Evolutionary conservation across 2,888 invertebrate genomes (phyloP).

Genomic region (Cotesia congregata): DNA sequence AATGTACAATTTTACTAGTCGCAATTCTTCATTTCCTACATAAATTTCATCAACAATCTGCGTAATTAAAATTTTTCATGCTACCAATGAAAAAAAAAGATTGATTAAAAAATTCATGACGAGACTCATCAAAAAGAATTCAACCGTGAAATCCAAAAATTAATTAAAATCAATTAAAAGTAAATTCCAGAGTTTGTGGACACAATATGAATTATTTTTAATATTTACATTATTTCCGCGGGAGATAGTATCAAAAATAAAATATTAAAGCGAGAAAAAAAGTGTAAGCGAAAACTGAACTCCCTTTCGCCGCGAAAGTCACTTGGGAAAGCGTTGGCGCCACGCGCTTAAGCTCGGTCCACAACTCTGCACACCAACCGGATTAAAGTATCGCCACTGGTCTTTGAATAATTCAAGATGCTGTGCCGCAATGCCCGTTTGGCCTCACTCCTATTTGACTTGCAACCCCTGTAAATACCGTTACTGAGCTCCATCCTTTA

Average conservation of each 20-base stretch:
- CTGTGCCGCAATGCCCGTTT: constrained; percentile 36
- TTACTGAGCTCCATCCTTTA: constrained; percentile 31
- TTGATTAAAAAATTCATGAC: not conserved
- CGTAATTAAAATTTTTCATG: not conserved
- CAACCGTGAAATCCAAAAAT: not conserved
- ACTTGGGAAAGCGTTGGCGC: constrained; percentile 57
- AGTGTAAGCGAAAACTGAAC: not conserved
- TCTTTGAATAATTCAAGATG: constrained; percentile 68
- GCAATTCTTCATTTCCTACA: not conserved
- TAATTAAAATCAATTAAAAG: not conserved
- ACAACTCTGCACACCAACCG: constrained; percentile 50
- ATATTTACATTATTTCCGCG: not conserved
- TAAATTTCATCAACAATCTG: not conserved
- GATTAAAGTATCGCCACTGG: constrained; percentile 68
- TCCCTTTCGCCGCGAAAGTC: constrained; percentile 54
- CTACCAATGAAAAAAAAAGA: not conserved
- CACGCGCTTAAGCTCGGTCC: constrained; percentile 51
- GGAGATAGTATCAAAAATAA: not conserved
- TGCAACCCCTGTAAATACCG: constrained; percentile 10
- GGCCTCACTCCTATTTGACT: constrained; percentile 34
- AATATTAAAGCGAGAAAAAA: not conserved
- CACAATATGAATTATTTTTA: not conserved
- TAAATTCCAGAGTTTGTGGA: not conserved
- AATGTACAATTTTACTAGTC: not conserved
- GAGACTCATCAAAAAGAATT: no score